Evolutionary conservation across 2,888 invertebrate genomes (phyloP).

Genomic region (Chalcosyrphus nemorum): DNA sequence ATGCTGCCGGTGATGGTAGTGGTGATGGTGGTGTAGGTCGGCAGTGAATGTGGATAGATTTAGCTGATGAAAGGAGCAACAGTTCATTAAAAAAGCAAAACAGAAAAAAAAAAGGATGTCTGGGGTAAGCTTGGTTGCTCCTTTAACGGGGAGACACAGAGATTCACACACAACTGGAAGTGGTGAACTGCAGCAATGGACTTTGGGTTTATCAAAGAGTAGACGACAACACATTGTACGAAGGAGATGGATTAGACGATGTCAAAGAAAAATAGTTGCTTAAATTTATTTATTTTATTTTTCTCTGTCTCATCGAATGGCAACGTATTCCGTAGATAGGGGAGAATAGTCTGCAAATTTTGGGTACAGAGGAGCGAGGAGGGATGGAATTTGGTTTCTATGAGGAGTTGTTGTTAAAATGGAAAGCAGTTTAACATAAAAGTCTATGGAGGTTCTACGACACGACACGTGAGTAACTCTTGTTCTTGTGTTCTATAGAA

Average conservation of each 20-base stretch:
- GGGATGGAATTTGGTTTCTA: no score
- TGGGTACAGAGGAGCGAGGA: no score
- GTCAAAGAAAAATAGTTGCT: slow-evolving; percentile 23
- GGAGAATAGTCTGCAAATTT: no score
- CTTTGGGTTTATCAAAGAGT: slow-evolving; percentile 16
- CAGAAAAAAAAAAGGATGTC: slow-evolving; percentile 4
- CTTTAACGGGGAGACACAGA: slow-evolving; percentile 6
- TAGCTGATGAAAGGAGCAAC: slow-evolving; percentile 36
- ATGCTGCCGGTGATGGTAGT: no score
- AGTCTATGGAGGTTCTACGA: no score
- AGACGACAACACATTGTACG: background rate
- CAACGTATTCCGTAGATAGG: no score
- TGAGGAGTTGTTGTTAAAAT: no score
- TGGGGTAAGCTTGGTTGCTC: slow-evolving; percentile 31
- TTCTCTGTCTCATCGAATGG: background rate
- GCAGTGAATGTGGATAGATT: background rate
- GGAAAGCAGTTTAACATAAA: no score
- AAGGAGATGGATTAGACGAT: slow-evolving; percentile 15
- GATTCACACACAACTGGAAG: slow-evolving; percentile 12
- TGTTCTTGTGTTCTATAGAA: no score
- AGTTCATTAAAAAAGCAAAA: slow-evolving; percentile 39
- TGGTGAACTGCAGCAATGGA: slow-evolving; percentile 24
- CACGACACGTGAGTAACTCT: no score
- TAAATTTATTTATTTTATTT: background rate
- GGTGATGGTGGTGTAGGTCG: background rate